phyloP scores from a whole-genome alignment of 2,797 vertebrate species.

The Anabacerthia variegaticeps region DNA sequence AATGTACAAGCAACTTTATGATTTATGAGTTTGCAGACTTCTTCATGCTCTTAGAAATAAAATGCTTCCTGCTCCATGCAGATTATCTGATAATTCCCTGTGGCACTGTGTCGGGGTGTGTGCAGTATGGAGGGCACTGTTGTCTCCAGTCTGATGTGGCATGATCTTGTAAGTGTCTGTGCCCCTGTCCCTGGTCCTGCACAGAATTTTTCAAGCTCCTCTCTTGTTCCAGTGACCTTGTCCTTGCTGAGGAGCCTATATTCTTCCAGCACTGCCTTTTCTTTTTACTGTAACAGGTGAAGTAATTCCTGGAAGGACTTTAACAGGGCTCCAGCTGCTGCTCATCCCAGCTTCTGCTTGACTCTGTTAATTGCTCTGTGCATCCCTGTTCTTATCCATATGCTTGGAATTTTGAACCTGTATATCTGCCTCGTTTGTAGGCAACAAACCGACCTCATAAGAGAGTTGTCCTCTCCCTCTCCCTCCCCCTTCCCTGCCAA shows the following conservation, averaged over 20 bases:
- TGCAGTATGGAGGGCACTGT: not conserved
- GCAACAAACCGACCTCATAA: not conserved
- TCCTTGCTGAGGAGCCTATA: not conserved
- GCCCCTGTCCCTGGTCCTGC: not conserved
- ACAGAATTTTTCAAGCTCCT: not conserved
- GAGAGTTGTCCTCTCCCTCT: not conserved
- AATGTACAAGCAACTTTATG: not conserved
- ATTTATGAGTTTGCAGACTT: not conserved
- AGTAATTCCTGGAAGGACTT: slow-evolving; percentile 53
- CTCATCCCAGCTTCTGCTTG: slow-evolving; percentile 36
- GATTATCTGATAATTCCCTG: not conserved
- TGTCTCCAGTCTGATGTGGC: not conserved
- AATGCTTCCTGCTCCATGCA: not conserved
- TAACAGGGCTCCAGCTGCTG: slow-evolving; percentile 32
- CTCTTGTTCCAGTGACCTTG: not conserved
- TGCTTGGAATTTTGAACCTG: slow-evolving; percentile 48
- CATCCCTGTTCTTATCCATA: slow-evolving; percentile 45
- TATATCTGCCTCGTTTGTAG: not conserved
- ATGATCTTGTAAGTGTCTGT: not conserved
- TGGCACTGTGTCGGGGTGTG: not conserved
- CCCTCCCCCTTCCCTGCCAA: not conserved
- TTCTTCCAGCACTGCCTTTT: not conserved
- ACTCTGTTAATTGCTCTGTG: slow-evolving; percentile 61
- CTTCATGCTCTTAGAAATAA: not conserved
- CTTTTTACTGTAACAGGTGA: slow-evolving; percentile 23